These are phyloP conservation scores for Hypercompe scribonia DNA, from an alignment of 2,888 invertebrate genomes.

Conservation along the genomic window DNA sequence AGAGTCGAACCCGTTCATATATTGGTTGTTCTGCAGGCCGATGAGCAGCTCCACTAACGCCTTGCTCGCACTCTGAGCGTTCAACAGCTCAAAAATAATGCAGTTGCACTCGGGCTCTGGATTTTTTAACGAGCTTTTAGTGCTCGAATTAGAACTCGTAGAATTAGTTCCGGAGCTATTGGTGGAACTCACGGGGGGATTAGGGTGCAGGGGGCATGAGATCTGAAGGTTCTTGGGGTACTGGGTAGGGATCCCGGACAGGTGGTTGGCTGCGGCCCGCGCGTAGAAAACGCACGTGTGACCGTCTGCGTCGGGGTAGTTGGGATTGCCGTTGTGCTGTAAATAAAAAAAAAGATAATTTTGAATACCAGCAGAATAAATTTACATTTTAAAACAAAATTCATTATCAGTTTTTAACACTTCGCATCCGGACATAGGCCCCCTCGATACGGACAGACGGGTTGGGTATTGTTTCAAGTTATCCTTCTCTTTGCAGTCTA, in stretches of 20 bases:
- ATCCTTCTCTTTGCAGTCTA: no score
- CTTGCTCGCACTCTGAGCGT: slow-evolving; percentile 79
- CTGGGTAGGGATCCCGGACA: slow-evolving; percentile 78
- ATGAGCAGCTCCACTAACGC: slow-evolving; percentile 80
- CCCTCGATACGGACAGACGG: no score
- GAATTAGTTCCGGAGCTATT: slow-evolving; percentile 64
- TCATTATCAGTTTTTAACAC: no score
- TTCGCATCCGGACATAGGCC: no score
- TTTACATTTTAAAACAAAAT: background rate
- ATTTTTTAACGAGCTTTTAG: slow-evolving; percentile 66
- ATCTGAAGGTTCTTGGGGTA: slow-evolving; percentile 75
- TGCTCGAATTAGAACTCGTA: slow-evolving; percentile 67
- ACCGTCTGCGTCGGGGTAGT: slow-evolving; percentile 90
- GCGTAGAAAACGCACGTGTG: slow-evolving; percentile 85
- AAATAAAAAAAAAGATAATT: slow-evolving; percentile 42
- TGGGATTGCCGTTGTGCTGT: slow-evolving; percentile 98
- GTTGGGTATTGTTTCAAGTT: no score
- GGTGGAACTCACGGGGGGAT: slow-evolving; percentile 57
- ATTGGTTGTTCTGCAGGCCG: slow-evolving; percentile 81
- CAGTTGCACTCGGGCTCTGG: slow-evolving; percentile 83
- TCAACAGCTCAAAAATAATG: slow-evolving; percentile 78
- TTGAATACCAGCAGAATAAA: background rate
- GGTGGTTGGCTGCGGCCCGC: slow-evolving; percentile 82
- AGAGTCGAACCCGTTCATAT: slow-evolving; percentile 75
- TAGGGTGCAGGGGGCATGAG: slow-evolving; percentile 76